Evolutionary conservation across 2,113 vertebrate genomes (phyloP).

Genomic region (Elanoides forficatus): DNA sequence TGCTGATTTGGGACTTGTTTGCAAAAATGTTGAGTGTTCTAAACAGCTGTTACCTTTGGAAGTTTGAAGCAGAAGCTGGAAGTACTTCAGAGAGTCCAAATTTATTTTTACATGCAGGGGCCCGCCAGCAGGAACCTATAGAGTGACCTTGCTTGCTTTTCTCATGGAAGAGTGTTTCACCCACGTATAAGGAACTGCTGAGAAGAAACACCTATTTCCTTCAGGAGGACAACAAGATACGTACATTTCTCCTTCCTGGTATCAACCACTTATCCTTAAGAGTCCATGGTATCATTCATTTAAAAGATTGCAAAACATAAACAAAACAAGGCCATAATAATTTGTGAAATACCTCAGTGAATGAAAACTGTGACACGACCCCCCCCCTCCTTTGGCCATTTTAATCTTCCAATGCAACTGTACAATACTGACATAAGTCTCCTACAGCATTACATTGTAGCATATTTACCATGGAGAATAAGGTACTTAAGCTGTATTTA

Average conservation of each 20-base stretch:
- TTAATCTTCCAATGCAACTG: background rate
- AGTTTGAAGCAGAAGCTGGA: background rate
- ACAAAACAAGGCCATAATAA: background rate
- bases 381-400: background rate
- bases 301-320: background rate
- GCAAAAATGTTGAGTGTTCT: background rate
- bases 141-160: background rate
- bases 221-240: background rate
- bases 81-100: background rate
- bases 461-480: background rate
- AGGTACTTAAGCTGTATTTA: background rate
- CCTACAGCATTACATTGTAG: background rate
- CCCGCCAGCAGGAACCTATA: background rate
- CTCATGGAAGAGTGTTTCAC: background rate
- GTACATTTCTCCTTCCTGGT: background rate
- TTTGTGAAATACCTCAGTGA: background rate
- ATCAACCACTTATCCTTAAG: background rate
- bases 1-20: background rate
- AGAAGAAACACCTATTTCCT: background rate
- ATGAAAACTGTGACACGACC: background rate
- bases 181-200: background rate
- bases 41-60: background rate
- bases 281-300: background rate
- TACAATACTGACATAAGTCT: background rate
- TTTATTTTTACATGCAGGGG: background rate